Evolutionary conservation across 1,140 invertebrate genomes (phyloP).

Genomic region (Megalonaias nervosa): DNA sequence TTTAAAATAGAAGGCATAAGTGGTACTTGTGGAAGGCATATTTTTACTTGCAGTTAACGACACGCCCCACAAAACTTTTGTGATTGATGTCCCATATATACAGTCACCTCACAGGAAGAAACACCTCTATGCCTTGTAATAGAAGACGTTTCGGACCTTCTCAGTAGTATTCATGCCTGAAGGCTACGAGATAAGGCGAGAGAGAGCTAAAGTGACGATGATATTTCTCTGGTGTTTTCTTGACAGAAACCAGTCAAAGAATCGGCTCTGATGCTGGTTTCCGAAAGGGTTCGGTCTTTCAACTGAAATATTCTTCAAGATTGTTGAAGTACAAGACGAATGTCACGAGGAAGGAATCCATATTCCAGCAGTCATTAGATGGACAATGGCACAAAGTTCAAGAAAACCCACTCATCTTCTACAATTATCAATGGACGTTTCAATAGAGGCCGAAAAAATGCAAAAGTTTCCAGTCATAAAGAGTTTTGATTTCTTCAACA

Average conservation of each 20-base stretch:
- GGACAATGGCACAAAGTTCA: no score
- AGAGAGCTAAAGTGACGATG: slow-evolving; percentile 3
- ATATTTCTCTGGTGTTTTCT: slow-evolving; percentile 6
- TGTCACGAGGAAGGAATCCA: not conserved
- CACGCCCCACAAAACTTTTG: slow-evolving; percentile 9
- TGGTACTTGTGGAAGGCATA: not conserved
- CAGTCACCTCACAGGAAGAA: slow-evolving; percentile 4
- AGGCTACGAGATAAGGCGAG: not conserved
- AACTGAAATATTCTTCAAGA: not conserved
- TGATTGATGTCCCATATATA: not conserved
- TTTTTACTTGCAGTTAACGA: not conserved
- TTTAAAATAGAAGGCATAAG: no score
- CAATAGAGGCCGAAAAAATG: not conserved
- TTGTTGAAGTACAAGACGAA: not conserved
- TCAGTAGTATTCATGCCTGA: not conserved
- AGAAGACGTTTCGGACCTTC: not conserved
- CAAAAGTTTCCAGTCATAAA: not conserved
- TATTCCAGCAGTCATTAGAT: not conserved
- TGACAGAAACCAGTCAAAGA: slow-evolving; percentile 11
- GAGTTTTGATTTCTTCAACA: not conserved
- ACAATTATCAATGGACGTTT: not conserved
- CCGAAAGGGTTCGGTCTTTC: slow-evolving; percentile 8
- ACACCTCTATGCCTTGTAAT: not conserved
- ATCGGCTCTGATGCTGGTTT: slow-evolving; percentile 6
- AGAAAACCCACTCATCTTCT: not conserved